Evolutionary conservation across 1,140 invertebrate genomes (phyloP).

Genomic region (Elymnias hypermnestra): DNA sequence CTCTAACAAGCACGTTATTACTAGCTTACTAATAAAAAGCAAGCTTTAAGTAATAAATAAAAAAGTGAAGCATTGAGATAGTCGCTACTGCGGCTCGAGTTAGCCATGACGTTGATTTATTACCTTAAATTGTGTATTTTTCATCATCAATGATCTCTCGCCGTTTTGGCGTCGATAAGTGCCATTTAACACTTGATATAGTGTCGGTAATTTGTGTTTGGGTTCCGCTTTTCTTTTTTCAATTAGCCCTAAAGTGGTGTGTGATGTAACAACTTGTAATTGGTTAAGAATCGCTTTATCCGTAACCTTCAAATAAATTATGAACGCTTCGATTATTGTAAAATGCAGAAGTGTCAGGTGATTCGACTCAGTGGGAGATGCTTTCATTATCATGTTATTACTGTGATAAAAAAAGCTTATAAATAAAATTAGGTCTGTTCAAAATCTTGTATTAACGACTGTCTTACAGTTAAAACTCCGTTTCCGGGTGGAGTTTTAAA

Average conservation of each 20-base stretch:
- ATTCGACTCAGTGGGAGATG: too few relatives aligned
- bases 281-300: conserved; percentile 34
- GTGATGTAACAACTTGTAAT: conserved; percentile 41
- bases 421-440: too few relatives aligned
- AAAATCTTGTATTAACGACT: too few relatives aligned
- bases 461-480: too few relatives aligned
- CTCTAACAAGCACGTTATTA: conserved; percentile 3
- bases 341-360: too few relatives aligned
- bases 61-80: conserved; percentile 44
- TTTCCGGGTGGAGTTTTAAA: too few relatives aligned
- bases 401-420: too few relatives aligned
- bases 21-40: conserved; percentile 36
- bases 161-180: conserved; percentile 66
- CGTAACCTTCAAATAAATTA: conserved; percentile 17
- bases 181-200: conserved; percentile 74
- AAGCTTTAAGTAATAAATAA: conserved; percentile 54
- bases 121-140: conserved; percentile 72
- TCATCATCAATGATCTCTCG: conserved; percentile 57
- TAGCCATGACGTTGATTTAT: conserved; percentile 60
- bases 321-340: neutral
- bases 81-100: conserved; percentile 41
- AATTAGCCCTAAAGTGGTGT: conserved; percentile 64
- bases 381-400: too few relatives aligned
- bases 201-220: conserved; percentile 70
- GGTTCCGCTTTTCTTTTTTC: conserved; percentile 65